Percentiles rank a stretch among this genome's conserved stretches.
phyloP scores from a whole-genome alignment of 2,888 invertebrate species.

The Cataglyphis albicans region DNA sequence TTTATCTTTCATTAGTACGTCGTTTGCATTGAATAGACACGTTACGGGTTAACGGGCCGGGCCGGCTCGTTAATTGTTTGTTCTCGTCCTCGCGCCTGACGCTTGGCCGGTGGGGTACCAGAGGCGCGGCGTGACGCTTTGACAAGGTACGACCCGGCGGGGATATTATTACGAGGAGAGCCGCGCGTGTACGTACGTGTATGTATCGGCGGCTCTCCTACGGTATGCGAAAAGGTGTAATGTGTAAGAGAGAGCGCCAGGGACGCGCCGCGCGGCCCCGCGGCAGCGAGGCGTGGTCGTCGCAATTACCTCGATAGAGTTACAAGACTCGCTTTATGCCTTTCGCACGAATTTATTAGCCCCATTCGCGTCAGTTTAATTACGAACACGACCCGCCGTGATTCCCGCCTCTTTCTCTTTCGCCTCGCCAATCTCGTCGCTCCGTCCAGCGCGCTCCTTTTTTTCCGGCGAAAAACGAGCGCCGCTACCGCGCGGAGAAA shows the following conservation, averaged over 20 bases:
- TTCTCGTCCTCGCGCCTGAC: slow-evolving; percentile 70
- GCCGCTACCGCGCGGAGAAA: background rate
- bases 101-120: slow-evolving; percentile 37
- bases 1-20: slow-evolving; percentile 82
- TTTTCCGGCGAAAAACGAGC: slow-evolving; percentile 21
- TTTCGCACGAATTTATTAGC: slow-evolving; percentile 83
- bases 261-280: slow-evolving; percentile 68
- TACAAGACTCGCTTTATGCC: slow-evolving; percentile 83
- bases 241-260: slow-evolving; percentile 75
- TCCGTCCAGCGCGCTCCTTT: slow-evolving; percentile 6
- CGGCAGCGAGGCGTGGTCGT: slow-evolving; percentile 82
- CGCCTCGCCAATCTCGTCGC: background rate
- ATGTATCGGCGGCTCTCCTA: slow-evolving; percentile 44
- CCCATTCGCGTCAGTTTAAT: slow-evolving; percentile 84
- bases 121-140: slow-evolving; percentile 73
- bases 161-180: slow-evolving; percentile 73
- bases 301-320: slow-evolving; percentile 84
- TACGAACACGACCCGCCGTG: slow-evolving; percentile 76
- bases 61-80: slow-evolving; percentile 81
- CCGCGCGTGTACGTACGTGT: slow-evolving; percentile 33
- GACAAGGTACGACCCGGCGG: slow-evolving; percentile 73
- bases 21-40: slow-evolving; percentile 81
- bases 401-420: slow-evolving; percentile 68
- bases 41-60: slow-evolving; percentile 76
- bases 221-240: slow-evolving; percentile 78